Base-by-base conservation (phyloP, 2,797 vertebrate species). In the Rhinoraja longicauda region DNA sequence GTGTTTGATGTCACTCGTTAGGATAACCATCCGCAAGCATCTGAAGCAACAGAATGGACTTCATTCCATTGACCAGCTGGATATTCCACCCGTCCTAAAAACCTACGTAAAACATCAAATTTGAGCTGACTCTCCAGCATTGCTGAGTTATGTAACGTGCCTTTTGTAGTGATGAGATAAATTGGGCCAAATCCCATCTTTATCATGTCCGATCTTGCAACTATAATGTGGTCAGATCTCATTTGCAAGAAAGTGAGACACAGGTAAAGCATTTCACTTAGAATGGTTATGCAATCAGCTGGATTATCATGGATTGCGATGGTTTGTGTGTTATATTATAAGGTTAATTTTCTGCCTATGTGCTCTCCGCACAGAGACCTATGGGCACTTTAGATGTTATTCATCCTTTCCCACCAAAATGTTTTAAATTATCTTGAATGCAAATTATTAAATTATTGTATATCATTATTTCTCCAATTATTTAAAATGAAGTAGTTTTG, bases 1-100 rank as follows among this genome's bases (percentile, higher is more conserved):
- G 93, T 96, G 97, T 93, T 95, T 99, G 95, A 96, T 96, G 84
- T 98, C 97, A 19, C 98, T 98, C 93, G 97, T 97, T 94, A 95
- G 98, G 72, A 96, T 99, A 93, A 95, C 95, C 6, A 93, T 98
- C 94, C 95, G 96, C 93, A 96, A 95, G 93, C 94, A 98, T 94
- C 95, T 99, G 93, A 95, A 93, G 94, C 95, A 95, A 93, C 95
- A 96, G 6, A 94, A 95, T 94, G 94, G 19, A 92, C 96, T 94
- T 21, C 95, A 95, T 21, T 93, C 94, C 19, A 95, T 98, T 0
- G 93, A 96, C 0, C 91, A 96, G 93, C 96, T 99, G 96, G 96
- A 97, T 76, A 96, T 98, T 95, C 98, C 98, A 0, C 93, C 95
- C 0, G 94, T 95, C 76, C 96, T 99, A 94, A 95, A 96, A 7